Base-by-base conservation (phyloP, 2,797 vertebrate genomes). In the Phataginus tricuspis region DNA sequence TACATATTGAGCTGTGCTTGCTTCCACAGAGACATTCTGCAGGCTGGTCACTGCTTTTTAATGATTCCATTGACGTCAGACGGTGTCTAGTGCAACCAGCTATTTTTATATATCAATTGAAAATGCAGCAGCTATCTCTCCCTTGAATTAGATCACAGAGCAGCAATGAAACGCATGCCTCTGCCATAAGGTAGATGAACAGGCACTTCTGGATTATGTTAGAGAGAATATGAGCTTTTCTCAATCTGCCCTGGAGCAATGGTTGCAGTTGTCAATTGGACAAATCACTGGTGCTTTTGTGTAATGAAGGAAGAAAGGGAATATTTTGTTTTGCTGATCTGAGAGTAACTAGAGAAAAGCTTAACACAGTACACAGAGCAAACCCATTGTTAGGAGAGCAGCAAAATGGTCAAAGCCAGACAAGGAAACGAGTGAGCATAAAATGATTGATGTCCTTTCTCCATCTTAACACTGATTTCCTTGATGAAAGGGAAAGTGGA, bases 111-210 rank as follows among this genome's bases (percentile, higher is more conserved):
- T 80, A 93, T 89, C 94, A 89, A 34, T 87, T 95, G 90, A 96
- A 96, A 95, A 94, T 86, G 84, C 91, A 95, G 77, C 57, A 96
- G 94, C 95, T 91, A 37, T 96, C 88, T 91, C 79, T 93, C 59
- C 57, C 88, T 91, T 96, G 94, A 97, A 97, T 97, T 95, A 97
- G 91, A 97, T 97, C 96, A 94, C 66, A 79, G 64, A 92, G 79
- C 53, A 96, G 57, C 93, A 88, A 34, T 34, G 29, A 95, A 97
- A 95, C 39, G 21, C n/a, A 12, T 49, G 75, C 66, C 63, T 91
- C 42, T 4, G 53, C 42, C 86, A n/a, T 66, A 55, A 90, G 66
- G 75, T 69, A 95, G 87, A 95, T 85, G 92, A 96, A 72, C 69
- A 89, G 39, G 45, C 88, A 55, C 78, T 96, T 95, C 89, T 95